phyloP scores from a whole-genome alignment of 2,797 vertebrate species.

The Rhynchotus rufescens region DNA sequence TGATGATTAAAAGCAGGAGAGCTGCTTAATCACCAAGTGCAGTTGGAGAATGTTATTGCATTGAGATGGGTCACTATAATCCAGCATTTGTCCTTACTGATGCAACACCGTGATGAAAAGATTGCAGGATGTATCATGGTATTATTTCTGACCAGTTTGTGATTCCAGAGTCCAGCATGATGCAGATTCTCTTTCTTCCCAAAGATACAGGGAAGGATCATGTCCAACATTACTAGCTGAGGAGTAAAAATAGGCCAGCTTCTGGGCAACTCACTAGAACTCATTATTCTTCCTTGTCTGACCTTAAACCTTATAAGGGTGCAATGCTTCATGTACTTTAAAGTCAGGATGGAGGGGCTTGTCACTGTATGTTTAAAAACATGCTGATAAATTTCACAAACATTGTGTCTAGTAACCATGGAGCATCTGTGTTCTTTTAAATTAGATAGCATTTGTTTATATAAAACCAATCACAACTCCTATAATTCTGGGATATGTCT shows the following conservation, averaged over 20 bases:
- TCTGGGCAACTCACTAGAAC: neutral
- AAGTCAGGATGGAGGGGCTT: neutral
- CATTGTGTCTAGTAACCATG: neutral
- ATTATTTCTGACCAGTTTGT: neutral
- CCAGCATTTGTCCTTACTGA: neutral
- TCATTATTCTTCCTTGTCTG: neutral
- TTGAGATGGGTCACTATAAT: neutral
- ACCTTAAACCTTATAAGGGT: neutral
- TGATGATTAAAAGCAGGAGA: constrained; percentile 7
- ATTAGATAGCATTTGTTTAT: neutral
- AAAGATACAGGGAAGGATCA: neutral
- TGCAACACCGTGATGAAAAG: neutral
- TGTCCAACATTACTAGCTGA: neutral
- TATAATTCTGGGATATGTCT: neutral
- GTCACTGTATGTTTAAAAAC: constrained; percentile 18
- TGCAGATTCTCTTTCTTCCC: neutral
- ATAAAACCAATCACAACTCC: neutral
- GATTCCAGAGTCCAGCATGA: neutral
- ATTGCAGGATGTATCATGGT: neutral
- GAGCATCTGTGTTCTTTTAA: neutral
- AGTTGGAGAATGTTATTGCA: neutral
- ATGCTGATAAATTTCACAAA: neutral
- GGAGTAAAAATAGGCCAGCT: neutral
- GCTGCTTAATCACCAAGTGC: neutral
- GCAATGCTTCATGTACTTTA: neutral